Evolutionary conservation across 2,888 invertebrate genomes (phyloP).

Genomic region (Drosophila antonietae): DNA sequence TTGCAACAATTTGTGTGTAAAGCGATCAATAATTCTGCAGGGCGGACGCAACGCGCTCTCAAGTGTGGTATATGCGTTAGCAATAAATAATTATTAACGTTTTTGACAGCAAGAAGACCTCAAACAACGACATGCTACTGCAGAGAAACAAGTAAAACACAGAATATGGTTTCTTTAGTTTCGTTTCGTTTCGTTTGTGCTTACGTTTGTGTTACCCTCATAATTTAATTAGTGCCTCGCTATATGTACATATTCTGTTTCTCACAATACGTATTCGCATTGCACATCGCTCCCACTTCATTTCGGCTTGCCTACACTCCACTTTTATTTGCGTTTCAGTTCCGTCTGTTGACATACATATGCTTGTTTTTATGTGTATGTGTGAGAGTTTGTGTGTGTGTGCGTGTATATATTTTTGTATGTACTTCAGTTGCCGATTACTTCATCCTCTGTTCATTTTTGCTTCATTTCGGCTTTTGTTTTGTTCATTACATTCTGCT

Average conservation of each 20-base stretch:
- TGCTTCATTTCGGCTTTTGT: slow-evolving; percentile 55
- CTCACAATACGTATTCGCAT: slow-evolving; percentile 7
- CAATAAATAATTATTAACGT: slow-evolving; percentile 45
- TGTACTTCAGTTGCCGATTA: slow-evolving; percentile 46
- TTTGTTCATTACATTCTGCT: slow-evolving; percentile 61
- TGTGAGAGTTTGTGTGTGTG: slow-evolving; percentile 1
- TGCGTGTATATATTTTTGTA: slow-evolving; percentile 13
- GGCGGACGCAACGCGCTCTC: slow-evolving; percentile 27
- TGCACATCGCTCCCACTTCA: slow-evolving; percentile 15
- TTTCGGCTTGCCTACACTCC: slow-evolving; percentile 19
- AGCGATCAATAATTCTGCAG: slow-evolving; percentile 46
- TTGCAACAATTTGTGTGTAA: slow-evolving; percentile 24
- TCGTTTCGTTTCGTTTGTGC: slow-evolving; percentile 34
- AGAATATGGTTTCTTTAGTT: slow-evolving; percentile 54
- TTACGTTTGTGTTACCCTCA: slow-evolving; percentile 36
- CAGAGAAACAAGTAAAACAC: slow-evolving; percentile 81
- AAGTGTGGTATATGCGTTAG: slow-evolving; percentile 53
- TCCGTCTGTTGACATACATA: slow-evolving; percentile 51
- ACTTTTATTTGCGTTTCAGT: slow-evolving; percentile 40
- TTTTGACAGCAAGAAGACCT: slow-evolving; percentile 46
- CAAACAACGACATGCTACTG: slow-evolving; percentile 69
- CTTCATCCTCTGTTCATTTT: slow-evolving; percentile 36
- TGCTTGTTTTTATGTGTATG: slow-evolving; percentile 28
- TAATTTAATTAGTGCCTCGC: slow-evolving; percentile 68
- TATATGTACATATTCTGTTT: slow-evolving; percentile 31